A percentile compares a stretch with the other conserved stretches of the same genome.
phyloP scores from a whole-genome alignment of 1,140 invertebrate species.

The Musca vetustissima region DNA sequence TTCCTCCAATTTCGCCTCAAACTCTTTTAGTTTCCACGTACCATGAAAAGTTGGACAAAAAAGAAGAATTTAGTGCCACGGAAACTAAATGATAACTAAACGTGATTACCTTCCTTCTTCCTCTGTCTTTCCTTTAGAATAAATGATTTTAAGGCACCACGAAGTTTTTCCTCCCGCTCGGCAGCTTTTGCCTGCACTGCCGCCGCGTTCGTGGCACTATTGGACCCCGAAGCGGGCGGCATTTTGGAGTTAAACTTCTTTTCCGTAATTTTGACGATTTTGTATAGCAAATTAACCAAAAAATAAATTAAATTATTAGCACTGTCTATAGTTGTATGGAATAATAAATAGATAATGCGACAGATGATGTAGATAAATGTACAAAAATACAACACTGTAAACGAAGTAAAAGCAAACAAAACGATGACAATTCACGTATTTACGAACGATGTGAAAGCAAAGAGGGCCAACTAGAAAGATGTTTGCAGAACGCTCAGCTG shows the following conservation, averaged over 20 bases:
- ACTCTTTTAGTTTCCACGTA: slow-evolving; percentile 63
- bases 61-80: slow-evolving; percentile 30
- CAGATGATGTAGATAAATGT: no score
- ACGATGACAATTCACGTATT: no score
- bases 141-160: slow-evolving; percentile 82
- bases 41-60: neutral
- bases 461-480: no score
- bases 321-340: no score
- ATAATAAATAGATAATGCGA: no score
- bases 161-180: slow-evolving; percentile 81
- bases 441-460: no score
- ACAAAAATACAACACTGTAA: no score
- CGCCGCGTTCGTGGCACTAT: slow-evolving; percentile 44
- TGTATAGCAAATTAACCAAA: slow-evolving; percentile 26
- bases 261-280: slow-evolving; percentile 53
- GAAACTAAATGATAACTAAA: neutral
- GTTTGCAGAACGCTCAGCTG: no score
- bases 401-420: no score
- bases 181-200: slow-evolving; percentile 59
- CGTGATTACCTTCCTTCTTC: slow-evolving; percentile 78
- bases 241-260: slow-evolving; percentile 38
- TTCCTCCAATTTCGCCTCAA: slow-evolving; percentile 88
- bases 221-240: slow-evolving; percentile 41
- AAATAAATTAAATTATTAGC: no score
- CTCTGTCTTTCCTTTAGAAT: slow-evolving; percentile 85